Percentiles rank a stretch among this genome's conserved stretches.
Evolutionary conservation across 35 echinoderm and acorn worm genomes (phyloP).

Genomic region (Holothuria glaberrima): DNA sequence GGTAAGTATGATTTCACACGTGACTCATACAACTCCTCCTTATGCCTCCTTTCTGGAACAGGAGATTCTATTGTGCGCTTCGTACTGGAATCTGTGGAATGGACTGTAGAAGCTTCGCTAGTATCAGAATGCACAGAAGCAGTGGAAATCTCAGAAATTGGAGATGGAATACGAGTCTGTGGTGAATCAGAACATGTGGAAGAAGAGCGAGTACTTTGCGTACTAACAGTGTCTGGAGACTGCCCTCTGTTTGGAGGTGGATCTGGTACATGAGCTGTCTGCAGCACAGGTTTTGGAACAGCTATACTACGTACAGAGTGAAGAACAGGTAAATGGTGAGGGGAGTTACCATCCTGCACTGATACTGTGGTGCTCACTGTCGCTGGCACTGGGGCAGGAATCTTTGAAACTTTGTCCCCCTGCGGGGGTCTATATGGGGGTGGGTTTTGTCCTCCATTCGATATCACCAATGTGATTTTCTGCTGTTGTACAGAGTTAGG

Average conservation of each 20-base stretch:
- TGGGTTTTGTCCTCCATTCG: slow-evolving; percentile 24
- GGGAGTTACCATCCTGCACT: slow-evolving; percentile 56
- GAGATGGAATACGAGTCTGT: slow-evolving; percentile 57
- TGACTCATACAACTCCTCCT: slow-evolving; percentile 71
- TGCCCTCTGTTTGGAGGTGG: slow-evolving; percentile 71
- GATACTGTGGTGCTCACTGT: slow-evolving; percentile 85
- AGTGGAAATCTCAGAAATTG: slow-evolving; percentile 81
- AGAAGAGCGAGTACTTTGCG: slow-evolving; percentile 60
- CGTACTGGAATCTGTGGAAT: slow-evolving; percentile 57
- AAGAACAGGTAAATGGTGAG: slow-evolving; percentile 56
- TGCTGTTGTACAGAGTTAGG: slow-evolving; percentile 39
- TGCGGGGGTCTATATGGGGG: slow-evolving; percentile 80
- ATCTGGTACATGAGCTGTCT: slow-evolving; percentile 94
- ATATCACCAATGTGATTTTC: background rate
- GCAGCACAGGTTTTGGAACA: slow-evolving; percentile 91
- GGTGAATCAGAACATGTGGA: slow-evolving; percentile 63
- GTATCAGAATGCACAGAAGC: slow-evolving; percentile 66
- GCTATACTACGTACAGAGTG: slow-evolving; percentile 76
- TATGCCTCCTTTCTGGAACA: slow-evolving; percentile 83
- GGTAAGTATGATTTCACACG: slow-evolving; percentile 87
- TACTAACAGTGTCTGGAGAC: slow-evolving; percentile 93
- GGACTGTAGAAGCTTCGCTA: slow-evolving; percentile 57
- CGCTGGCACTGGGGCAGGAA: slow-evolving; percentile 80
- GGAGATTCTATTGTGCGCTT: slow-evolving; percentile 95
- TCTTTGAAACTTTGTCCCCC: slow-evolving; percentile 35